Evolutionary conservation across 2,113 vertebrate species (phyloP), one percentile per base, ranked within the genome.

Genomic region (Crotalus horridus): DNA sequence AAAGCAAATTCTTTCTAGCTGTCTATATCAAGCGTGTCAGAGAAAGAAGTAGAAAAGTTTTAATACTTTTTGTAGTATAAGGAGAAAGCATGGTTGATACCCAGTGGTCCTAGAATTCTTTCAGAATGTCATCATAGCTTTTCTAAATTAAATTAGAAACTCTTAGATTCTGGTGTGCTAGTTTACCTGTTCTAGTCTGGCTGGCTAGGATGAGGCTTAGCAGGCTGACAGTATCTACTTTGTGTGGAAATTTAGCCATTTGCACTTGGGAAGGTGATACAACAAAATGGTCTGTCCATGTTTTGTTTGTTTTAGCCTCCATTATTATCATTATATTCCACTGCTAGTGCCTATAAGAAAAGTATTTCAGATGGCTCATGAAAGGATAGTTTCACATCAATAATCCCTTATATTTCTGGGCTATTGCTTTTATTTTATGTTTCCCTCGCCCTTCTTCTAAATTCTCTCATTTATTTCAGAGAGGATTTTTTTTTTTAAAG

Each of bases 401-500:
- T 69, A n/a, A 29, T 48, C 6, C 4, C 29, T 64, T 24, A 48
- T 48, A 1, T 43, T 43, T 89, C 21, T 39, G 23, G 48, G 24
- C 23, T 15, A 20, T 26, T 61, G 9, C 17, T 23, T 64, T 61
- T 53, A 6, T 29, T 85, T 55, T 46, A 4, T 20, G n/a, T 58
- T 20, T 7, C 24, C 39, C 29, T 17, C 23, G 39, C 11, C 23
- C 85, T 85, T 46, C 90, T 46, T 43, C 17, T 46, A 53, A 6
- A n/a, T 91, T 91, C 7, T 81, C 23, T 33, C 59, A 33, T 85
- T 69, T 91, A 85, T 56, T 91, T 56, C 90, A 91, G 90, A 85
- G 51, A 81, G 48, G 26, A 43, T 90, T 90, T 6, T 39, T 39
- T 39, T 39, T 39, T 39, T 39, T 2, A 48, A 56, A 85, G 21